These are phyloP conservation scores for Pyrrhosoma nymphula DNA, from an alignment of 2,888 invertebrate species.

Conservation along the genomic window DNA sequence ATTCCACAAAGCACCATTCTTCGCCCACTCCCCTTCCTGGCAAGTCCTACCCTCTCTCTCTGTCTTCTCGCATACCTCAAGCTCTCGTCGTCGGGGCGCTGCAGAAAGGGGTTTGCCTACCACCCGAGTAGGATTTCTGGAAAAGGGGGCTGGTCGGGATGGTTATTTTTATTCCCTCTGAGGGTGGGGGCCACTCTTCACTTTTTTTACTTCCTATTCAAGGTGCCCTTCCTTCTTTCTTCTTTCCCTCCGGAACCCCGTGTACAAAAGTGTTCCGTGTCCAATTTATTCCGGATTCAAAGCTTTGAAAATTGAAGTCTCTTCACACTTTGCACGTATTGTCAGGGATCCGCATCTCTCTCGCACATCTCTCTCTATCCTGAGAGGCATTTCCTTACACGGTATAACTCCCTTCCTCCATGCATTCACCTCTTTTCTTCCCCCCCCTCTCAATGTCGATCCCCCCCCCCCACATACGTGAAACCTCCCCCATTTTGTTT, in stretches of 20 bases:
- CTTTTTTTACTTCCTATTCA: neutral
- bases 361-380: neutral
- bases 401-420: neutral
- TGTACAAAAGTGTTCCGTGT: conserved; percentile 27
- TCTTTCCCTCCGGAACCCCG: neutral
- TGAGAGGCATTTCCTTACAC: conserved; percentile 3
- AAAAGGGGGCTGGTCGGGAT: neutral
- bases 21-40: neutral
- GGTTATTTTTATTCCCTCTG: conserved; percentile 22
- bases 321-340: conserved; percentile 52
- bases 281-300: conserved; percentile 61
- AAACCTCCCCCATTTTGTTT: no score
- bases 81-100: neutral
- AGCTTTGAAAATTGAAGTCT: conserved; percentile 66
- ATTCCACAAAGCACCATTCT: conserved; percentile 15
- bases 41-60: neutral
- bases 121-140: no score
- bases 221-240: neutral
- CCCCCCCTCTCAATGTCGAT: neutral
- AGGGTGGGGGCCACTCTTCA: neutral
- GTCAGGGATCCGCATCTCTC: neutral
- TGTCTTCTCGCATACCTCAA: neutral
- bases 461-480: neutral
- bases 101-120: neutral
- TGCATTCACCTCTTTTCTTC: neutral